A percentile compares a stretch with the other conserved stretches of the same genome.
phyloP scores from a whole-genome alignment of 2,888 invertebrate species.

The Polydrusus pterygomalis region DNA sequence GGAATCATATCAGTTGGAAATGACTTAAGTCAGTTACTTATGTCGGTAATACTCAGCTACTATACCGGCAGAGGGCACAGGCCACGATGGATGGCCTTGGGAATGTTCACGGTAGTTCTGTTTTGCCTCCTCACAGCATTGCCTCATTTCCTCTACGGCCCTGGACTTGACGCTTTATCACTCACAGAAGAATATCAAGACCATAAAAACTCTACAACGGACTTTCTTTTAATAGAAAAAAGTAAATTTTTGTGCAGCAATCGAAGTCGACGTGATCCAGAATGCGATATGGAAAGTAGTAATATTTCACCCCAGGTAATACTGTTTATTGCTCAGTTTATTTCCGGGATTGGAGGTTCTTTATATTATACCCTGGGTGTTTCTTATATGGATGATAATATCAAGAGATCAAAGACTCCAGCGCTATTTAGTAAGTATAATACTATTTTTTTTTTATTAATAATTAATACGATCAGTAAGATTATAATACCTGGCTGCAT shows the following conservation, averaged over 20 bases:
- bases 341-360: constrained; percentile 82
- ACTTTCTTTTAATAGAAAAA: constrained; percentile 73
- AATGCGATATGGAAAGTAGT: constrained; percentile 70
- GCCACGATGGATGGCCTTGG: constrained; percentile 83
- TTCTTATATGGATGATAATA: constrained; percentile 85
- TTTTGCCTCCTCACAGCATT: constrained; percentile 81
- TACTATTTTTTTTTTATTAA: no score
- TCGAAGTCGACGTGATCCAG: constrained; percentile 63
- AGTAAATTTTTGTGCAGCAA: constrained; percentile 76
- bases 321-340: constrained; percentile 80
- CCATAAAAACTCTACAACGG: constrained; percentile 71
- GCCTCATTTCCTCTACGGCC: constrained; percentile 81
- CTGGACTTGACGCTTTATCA: constrained; percentile 79
- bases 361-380: constrained; percentile 82
- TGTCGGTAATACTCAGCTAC: constrained; percentile 80
- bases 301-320: constrained; percentile 77
- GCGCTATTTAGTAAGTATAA: constrained; percentile 77
- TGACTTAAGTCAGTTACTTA: constrained; percentile 76
- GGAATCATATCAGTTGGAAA: constrained; percentile 84
- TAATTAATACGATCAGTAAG: no score
- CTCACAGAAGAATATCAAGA: constrained; percentile 78
- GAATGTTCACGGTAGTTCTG: constrained; percentile 76
- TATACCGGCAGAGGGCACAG: constrained; percentile 83
- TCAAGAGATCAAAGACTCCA: constrained; percentile 84
- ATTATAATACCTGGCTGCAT: no score